Base-by-base conservation (phyloP, 2,113 vertebrate genomes). In the Dipodomys spectabilis region DNA sequence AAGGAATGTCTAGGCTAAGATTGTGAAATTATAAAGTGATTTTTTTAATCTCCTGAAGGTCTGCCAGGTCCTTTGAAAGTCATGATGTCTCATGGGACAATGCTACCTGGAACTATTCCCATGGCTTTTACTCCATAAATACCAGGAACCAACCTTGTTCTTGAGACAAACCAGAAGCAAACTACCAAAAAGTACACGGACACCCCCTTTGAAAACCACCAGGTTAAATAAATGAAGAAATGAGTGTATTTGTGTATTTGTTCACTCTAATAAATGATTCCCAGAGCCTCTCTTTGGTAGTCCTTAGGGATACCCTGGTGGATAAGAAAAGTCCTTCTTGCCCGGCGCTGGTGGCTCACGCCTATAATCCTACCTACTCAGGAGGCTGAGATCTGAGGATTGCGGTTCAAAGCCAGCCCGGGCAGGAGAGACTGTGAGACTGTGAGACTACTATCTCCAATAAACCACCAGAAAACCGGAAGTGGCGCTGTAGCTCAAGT, bases 221-320 rank as follows among this genome's bases (percentile, higher is more conserved):
- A 23, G 82, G 32, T 72, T 85, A 69, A 94, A 8, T 75, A 72
- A 94, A 77, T 23, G 44, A 94, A 85, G 30, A 78, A 91, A 28
- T 72, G 60, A 6, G 27, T 57, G 35, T 79, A 73, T 94, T 86
- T 94, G 68, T 20, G 23, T 44, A 39, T 53, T 60, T 13, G 32
- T 82, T 93, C 65, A 69, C 28, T 64, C n/a, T 71, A 71, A 72
- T 16, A 73, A 92, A 57, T 82, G 35, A 8, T 65, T 77, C 30
- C 32, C 30, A 53, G 39, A 80, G 27, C 32, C 44, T 16, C 15
- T 57, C 53, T 72, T 9, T 73, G 60, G n/a, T 32, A 32, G 20
- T 74, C 68, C 69, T 74, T 64, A 39, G 57, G 74, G 49, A n/a
- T 35, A 65, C 22, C 12, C 27, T 19, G 32, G 27, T 6, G 5